Evolutionary conservation across 2,113 vertebrate species (phyloP), one percentile per base, ranked within the genome.

Genomic region (Condylura cristata): DNA sequence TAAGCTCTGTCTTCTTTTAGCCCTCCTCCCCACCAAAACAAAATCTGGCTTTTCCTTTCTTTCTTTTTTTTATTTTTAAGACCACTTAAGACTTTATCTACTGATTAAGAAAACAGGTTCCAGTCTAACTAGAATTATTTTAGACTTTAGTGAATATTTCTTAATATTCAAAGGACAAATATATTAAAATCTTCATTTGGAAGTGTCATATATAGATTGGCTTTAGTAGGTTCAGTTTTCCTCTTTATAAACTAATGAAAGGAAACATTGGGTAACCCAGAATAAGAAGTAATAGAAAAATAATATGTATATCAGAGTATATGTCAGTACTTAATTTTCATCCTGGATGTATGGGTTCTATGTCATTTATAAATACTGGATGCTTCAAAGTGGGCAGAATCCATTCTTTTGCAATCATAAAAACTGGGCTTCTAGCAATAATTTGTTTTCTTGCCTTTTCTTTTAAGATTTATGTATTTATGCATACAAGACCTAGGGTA

Each of bases 71-170:
- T 89, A 92, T 97, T 96, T 96, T 95, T 96, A 97, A 97, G 96
- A 93, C 96, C 96, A 98, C 97, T 98, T 98, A 98, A 98, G 94
- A 94, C 96, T 92, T 96, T 97, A 97, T 98, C 97, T 94, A 96
- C 94, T 97, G 97, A 97, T 98, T 98, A 96, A 97, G 97, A 96
- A 98, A 98, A 98, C 95, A 98, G 88, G 94, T 97, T 97, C 79
- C 85, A 89, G 96, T 95, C 95, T 97, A 95, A 96, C 71, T 93
- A 83, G 92, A 97, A 91, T 93, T 95, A 91, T 96, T 61, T 85
- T 85, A 65, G 87, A 84, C 71, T 84, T 86, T 90, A 93, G 76
- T 53, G 68, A 93, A 91, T 89, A 39, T 8, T 46, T 94, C 80
- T 94, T 93, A 65, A 66, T 89, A 56, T 89, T 95, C 95, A 96